These are phyloP conservation scores for Philopedon plagiatum DNA, from an alignment of 2,888 invertebrate genomes.

Conservation along the genomic window DNA sequence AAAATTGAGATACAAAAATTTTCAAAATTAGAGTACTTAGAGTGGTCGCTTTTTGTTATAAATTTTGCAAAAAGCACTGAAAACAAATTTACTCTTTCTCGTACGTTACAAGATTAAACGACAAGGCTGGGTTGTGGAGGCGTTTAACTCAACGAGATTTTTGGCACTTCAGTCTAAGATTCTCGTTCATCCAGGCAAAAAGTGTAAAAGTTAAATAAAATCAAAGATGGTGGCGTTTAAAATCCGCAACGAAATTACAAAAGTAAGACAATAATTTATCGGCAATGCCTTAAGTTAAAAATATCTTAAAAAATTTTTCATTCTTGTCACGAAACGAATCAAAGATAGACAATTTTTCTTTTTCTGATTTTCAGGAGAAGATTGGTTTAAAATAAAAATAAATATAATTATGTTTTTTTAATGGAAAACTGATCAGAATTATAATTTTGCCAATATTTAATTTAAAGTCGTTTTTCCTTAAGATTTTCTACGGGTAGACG, in stretches of 20 bases:
- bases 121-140: too few relatives aligned
- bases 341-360: background rate
- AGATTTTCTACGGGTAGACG: background rate
- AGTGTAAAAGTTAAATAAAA: background rate
- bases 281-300: background rate
- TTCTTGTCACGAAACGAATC: background rate
- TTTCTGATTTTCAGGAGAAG: background rate
- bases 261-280: background rate
- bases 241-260: background rate
- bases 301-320: constrained; percentile 2
- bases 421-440: constrained; percentile 11
- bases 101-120: too few relatives aligned
- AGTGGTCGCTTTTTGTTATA: too few relatives aligned
- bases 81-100: too few relatives aligned
- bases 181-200: too few relatives aligned
- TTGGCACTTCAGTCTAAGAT: too few relatives aligned
- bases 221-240: background rate
- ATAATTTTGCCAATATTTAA: background rate
- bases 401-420: constrained; percentile 27
- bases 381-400: constrained; percentile 13
- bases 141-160: too few relatives aligned
- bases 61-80: too few relatives aligned
- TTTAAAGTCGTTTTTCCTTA: background rate
- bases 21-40: too few relatives aligned
- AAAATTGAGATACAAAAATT: too few relatives aligned